Conservation (phyloP, 53 echinoderm and acorn worm genomes). For the Henricia sp. region DNA sequence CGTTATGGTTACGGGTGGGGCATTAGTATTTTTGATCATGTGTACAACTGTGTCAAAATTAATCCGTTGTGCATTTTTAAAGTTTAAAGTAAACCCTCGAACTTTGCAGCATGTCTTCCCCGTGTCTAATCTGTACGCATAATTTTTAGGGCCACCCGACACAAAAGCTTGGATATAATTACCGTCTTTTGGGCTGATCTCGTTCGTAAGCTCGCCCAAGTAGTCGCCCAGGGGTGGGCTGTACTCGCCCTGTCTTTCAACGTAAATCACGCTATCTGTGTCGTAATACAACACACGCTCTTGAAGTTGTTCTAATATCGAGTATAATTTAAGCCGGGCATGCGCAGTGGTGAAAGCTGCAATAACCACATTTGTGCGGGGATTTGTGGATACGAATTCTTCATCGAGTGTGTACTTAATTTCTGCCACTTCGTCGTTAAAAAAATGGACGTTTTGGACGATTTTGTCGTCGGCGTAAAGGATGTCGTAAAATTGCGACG, state of each 20-base stretch:
- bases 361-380: conserved; percentile 43
- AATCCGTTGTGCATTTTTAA: background rate
- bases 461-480: background rate
- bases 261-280: conserved; percentile 69
- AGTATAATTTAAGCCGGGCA: conserved; percentile 61
- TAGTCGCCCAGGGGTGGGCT: conserved; percentile 53
- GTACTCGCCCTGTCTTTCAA: conserved; percentile 31
- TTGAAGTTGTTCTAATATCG: conserved; percentile 40
- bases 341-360: conserved; percentile 71
- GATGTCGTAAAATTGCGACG: conserved; percentile 23
- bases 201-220: conserved; percentile 73
- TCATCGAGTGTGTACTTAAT: background rate
- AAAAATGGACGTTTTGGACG: background rate
- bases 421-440: conserved; percentile 16
- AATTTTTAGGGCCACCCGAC: conserved; percentile 41
- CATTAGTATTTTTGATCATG: conserved; percentile 12
- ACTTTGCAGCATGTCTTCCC: conserved; percentile 33
- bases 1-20: conserved; percentile 5
- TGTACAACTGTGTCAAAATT: conserved; percentile 35
- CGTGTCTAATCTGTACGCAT: conserved; percentile 35
- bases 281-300: conserved; percentile 72
- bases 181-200: conserved; percentile 58
- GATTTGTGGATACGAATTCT: background rate
- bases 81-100: conserved; percentile 28
- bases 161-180: too few species aligned